Percentiles rank a stretch among this genome's conserved stretches.
phyloP scores from a whole-genome alignment of 1,140 invertebrate species.

The Nasonia giraulti region DNA sequence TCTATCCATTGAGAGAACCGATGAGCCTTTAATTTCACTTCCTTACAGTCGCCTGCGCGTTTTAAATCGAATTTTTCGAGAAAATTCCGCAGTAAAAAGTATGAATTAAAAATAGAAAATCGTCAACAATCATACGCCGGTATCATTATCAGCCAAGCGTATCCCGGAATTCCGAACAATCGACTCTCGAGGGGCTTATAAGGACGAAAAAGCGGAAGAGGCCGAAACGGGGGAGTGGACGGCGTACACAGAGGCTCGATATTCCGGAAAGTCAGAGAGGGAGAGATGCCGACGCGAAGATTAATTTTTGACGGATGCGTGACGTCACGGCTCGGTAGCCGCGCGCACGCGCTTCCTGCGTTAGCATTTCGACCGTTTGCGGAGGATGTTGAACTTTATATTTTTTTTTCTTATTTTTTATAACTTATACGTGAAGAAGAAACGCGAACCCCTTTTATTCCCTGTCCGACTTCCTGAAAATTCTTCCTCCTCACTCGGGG shows the following conservation, averaged over 20 bases:
- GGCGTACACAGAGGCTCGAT: background rate
- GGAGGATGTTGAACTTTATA: background rate
- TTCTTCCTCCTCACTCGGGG: background rate
- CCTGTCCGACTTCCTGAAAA: too few relatives aligned
- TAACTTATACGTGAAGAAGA: too few relatives aligned
- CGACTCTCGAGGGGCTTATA: background rate
- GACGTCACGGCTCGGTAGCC: slow-evolving; percentile 55
- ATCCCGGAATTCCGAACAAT: slow-evolving; percentile 19
- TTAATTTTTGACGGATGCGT: slow-evolving; percentile 63
- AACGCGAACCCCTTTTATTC: too few relatives aligned
- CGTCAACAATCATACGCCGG: background rate
- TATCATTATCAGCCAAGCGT: background rate
- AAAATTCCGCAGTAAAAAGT: background rate
- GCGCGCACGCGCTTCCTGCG: background rate
- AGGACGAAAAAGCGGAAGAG: background rate
- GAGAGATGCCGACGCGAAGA: slow-evolving; percentile 44
- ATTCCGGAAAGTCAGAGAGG: slow-evolving; percentile 3
- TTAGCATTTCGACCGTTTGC: background rate
- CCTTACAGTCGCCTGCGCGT: background rate
- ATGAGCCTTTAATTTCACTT: slow-evolving; percentile 15
- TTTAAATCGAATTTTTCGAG: background rate
- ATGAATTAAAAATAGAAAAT: background rate
- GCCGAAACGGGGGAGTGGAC: background rate
- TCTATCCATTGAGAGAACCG: background rate
- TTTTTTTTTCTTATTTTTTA: background rate